Evolutionary conservation across 2,797 vertebrate species (phyloP).

Genomic region (Diceros bicornis): DNA sequence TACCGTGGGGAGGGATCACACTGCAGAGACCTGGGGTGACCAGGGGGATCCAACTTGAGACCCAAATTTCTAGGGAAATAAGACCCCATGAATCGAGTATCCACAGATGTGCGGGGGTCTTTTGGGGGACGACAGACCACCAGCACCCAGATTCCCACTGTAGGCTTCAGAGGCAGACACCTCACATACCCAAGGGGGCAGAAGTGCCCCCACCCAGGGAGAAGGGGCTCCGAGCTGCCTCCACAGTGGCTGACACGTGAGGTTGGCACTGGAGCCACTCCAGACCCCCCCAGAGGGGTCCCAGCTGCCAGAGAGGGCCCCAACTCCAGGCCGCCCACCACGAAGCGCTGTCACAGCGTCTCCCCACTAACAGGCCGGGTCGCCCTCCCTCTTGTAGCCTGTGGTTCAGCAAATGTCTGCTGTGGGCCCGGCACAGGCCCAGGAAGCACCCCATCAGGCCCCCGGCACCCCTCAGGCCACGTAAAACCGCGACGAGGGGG

Average conservation of each 20-base stretch:
- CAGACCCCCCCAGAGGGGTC: neutral
- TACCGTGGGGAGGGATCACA: accelerated
- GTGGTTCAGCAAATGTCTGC: accelerated
- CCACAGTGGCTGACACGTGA: accelerated
- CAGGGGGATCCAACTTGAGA: no score
- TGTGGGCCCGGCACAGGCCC: neutral
- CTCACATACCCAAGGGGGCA: neutral
- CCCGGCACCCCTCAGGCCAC: neutral
- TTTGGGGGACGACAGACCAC: accelerated
- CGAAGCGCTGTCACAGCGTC: accelerated
- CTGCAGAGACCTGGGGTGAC: neutral
- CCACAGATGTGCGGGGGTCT: accelerated
- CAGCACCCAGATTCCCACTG: neutral
- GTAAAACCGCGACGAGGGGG: accelerated
- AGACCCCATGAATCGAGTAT: accelerated
- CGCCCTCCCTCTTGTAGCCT: accelerated
- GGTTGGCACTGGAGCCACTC: accelerated
- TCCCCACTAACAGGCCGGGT: accelerated
- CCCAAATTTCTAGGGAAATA: neutral
- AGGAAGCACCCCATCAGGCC: neutral
- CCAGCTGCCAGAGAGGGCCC: accelerated
- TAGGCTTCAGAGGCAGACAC: neutral
- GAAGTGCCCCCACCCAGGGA: accelerated
- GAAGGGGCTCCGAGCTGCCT: neutral
- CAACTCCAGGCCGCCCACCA: accelerated